phyloP scores from a whole-genome alignment of 2,797 vertebrate species.

The Channa striata region DNA sequence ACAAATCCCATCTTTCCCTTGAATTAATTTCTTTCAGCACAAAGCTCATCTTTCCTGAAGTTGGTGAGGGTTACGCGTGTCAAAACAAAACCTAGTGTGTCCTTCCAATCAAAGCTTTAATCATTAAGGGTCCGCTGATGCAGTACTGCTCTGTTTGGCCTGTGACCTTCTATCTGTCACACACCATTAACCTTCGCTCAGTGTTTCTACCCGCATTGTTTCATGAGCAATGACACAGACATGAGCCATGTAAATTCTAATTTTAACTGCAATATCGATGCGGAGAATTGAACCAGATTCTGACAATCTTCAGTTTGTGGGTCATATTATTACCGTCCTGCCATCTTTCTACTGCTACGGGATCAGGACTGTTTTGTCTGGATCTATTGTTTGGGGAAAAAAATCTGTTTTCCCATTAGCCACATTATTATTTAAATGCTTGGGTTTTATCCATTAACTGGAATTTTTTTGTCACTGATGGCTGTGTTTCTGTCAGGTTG shows the following conservation, averaged over 20 bases:
- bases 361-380: too few species aligned
- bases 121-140: slow-evolving; percentile 43
- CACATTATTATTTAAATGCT: slow-evolving; percentile 12
- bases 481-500: slow-evolving; percentile 81
- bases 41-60: slow-evolving; percentile 30
- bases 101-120: slow-evolving; percentile 40
- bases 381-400: not conserved
- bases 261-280: slow-evolving; percentile 36
- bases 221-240: slow-evolving; percentile 54
- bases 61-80: slow-evolving; percentile 19
- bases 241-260: slow-evolving; percentile 40
- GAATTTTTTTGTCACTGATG: slow-evolving; percentile 17
- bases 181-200: slow-evolving; percentile 69
- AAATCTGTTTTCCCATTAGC: slow-evolving; percentile 1
- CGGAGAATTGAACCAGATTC: slow-evolving; percentile 29
- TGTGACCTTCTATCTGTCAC: slow-evolving; percentile 55
- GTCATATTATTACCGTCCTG: slow-evolving; percentile 19
- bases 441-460: slow-evolving; percentile 17
- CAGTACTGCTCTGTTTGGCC: slow-evolving; percentile 34
- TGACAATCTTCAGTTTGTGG: slow-evolving; percentile 5
- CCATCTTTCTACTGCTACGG: too few species aligned
- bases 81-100: not conserved
- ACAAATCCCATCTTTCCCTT: slow-evolving; percentile 14
- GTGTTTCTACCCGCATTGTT: slow-evolving; percentile 41
- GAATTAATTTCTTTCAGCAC: slow-evolving; percentile 26